Evolutionary conservation across 1,140 invertebrate genomes (phyloP).

Genomic region (Cherax destructor): DNA sequence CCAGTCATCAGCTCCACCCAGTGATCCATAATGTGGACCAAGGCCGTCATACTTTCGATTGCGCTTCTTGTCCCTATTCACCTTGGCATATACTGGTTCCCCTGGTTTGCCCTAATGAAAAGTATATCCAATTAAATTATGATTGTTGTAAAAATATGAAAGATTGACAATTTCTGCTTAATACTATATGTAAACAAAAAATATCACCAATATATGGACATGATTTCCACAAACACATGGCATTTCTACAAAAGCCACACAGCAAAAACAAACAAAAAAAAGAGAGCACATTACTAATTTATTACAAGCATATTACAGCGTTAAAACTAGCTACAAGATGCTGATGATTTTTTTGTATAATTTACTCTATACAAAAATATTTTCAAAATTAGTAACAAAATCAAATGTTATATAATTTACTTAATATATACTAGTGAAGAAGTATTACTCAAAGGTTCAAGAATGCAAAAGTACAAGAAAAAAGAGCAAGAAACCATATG

Average conservation of each 20-base stretch:
- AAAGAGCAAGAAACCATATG: constrained; percentile 16
- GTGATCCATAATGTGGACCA: constrained; percentile 39
- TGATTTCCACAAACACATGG: background rate
- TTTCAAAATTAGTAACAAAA: background rate
- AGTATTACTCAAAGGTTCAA: background rate
- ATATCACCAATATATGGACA: background rate
- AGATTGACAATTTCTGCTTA: background rate
- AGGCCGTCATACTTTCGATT: constrained; percentile 61
- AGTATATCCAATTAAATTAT: background rate
- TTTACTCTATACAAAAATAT: background rate
- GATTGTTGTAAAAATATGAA: background rate
- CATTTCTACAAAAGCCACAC: background rate
- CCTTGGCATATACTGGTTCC: constrained; percentile 87
- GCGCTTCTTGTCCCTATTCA: constrained; percentile 85
- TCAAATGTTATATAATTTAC: background rate
- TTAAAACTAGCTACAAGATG: constrained; percentile 3
- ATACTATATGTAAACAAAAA: background rate
- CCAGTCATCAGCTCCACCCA: constrained; percentile 65
- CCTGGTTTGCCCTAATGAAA: constrained; percentile 77
- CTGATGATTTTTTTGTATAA: background rate
- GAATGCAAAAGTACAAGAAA: constrained; percentile 11
- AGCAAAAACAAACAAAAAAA: background rate
- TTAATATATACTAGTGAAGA: background rate
- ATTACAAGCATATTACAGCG: background rate
- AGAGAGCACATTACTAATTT: background rate